These are phyloP conservation scores for Furcula furcula DNA, from an alignment of 2,888 invertebrate species.

Conservation along the genomic window DNA sequence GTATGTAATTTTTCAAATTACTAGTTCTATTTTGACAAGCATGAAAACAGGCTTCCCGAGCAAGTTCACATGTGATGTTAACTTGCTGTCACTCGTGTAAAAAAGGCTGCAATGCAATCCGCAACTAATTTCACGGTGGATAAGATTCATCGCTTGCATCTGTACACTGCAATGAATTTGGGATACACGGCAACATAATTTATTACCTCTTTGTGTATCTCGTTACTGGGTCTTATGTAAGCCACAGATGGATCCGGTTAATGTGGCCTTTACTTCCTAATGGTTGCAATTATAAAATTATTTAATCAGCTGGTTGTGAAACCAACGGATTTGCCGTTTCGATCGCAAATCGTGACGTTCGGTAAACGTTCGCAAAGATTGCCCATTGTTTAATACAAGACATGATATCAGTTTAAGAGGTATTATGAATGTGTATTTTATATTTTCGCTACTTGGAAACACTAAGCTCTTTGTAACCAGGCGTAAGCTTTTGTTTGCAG, in stretches of 20 bases:
- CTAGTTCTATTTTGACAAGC: no score
- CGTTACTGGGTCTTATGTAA: slow-evolving; percentile 37
- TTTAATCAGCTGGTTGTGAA: slow-evolving; percentile 55
- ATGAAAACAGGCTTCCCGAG: no score
- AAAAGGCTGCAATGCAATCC: no score
- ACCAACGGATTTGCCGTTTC: slow-evolving; percentile 40
- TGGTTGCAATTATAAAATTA: slow-evolving; percentile 55
- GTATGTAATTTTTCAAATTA: no score
- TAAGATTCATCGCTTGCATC: no score
- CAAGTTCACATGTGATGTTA: no score
- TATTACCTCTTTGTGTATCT: slow-evolving; percentile 3
- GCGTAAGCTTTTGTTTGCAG: neutral
- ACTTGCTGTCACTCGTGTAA: no score
- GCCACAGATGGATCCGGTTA: slow-evolving; percentile 43
- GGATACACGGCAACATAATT: neutral
- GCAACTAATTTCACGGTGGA: no score
- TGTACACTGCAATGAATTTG: no score
- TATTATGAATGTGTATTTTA: slow-evolving; percentile 1
- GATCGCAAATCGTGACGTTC: slow-evolving; percentile 47
- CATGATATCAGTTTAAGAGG: slow-evolving; percentile 1
- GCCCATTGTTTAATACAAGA: slow-evolving; percentile 24
- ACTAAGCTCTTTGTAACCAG: neutral
- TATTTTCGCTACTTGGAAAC: slow-evolving; percentile 1
- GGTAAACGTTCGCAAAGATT: slow-evolving; percentile 30
- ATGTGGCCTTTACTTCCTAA: slow-evolving; percentile 52